Evolutionary conservation across 2,797 vertebrate genomes (phyloP).

Genomic region (Menidia menidia): DNA sequence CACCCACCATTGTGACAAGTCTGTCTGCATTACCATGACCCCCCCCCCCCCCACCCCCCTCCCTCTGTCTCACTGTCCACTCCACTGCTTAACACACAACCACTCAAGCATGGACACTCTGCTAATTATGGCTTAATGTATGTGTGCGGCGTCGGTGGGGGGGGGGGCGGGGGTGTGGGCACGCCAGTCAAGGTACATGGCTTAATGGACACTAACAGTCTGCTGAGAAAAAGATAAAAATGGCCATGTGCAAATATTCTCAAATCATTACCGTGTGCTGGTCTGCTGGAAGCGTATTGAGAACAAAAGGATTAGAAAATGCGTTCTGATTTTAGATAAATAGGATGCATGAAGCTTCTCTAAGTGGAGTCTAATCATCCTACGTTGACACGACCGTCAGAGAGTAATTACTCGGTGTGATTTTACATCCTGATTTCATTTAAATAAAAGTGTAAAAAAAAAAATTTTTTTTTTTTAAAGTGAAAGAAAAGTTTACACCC

Average conservation of each 20-base stretch:
- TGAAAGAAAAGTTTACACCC: neutral
- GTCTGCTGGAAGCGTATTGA: constrained; percentile 34
- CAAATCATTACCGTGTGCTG: constrained; percentile 47
- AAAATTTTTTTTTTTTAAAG: too few relatives aligned
- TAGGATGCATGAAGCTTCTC: too few relatives aligned
- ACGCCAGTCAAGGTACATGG: constrained; percentile 51
- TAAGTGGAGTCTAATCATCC: too few relatives aligned
- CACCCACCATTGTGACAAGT: constrained; percentile 50
- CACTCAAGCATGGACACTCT: constrained; percentile 67
- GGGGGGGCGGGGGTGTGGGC: neutral
- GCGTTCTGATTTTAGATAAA: too few relatives aligned
- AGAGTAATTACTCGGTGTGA: too few relatives aligned
- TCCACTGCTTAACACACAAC: constrained; percentile 63
- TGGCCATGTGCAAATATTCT: constrained; percentile 64
- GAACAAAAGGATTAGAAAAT: constrained; percentile 26
- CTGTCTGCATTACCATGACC: constrained; percentile 55
- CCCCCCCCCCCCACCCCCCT: constrained; percentile 8
- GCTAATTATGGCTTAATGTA: constrained; percentile 63
- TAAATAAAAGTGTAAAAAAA: too few relatives aligned
- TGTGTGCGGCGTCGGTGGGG: constrained; percentile 15
- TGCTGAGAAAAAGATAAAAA: constrained; percentile 32
- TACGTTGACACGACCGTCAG: too few relatives aligned
- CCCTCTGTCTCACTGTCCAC: constrained; percentile 66
- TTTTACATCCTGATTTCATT: too few relatives aligned
- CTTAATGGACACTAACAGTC: constrained; percentile 55